Evolutionary conservation across 2,113 vertebrate genomes (phyloP), one percentile per base, ranked within the genome.

Genomic region (Lophotis ruficrista): DNA sequence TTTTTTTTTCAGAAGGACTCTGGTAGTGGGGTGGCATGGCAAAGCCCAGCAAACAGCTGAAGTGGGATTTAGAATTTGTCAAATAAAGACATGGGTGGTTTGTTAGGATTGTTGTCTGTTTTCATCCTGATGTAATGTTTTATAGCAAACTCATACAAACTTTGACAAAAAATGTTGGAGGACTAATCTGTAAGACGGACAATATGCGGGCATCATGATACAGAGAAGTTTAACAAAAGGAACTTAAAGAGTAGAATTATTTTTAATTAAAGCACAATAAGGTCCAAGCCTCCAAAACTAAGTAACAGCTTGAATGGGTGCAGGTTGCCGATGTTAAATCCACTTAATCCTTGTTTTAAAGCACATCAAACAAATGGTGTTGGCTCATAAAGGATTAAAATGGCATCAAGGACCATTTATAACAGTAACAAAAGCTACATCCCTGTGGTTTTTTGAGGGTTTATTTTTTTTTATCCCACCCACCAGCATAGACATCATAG

Each of bases 391-490:
- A 69, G 53, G 27, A 93, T 89, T 87, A 60, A 56, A 28, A 25
- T 30, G 24, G 14, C 57, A 78, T 89, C 54, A 66, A 37, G 70
- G 27, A 60, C 30, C 16, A 23, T 76, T 88, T 95, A 21, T 56
- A 58, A 69, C 38, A 41, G 25, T 58, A 62, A 81, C 27, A 76
- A 65, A 89, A 96, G 75, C 62, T 45, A 25, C 25, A 24, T 62
- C 43, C 15, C 0, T 77, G 22, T 45, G 37, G 3, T 10, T 41
- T 93, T 92, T 85, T 86, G 61, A 86, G 17, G 24, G 21, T 87
- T 94, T 91, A 31, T 83, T 87, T 96, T 95, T 86, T 43, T 64
- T 64, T 89, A 76, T 35, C 24, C 41, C 53, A 58, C 60, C 30
- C 38, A 23, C 71, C 30, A 75, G 13, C 38, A 20, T 1, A 43